A percentile compares a stretch with the other conserved stretches of the same genome.
Conservation (phyloP, 2,888 invertebrate species). For the Drosophila macrospina region DNA sequence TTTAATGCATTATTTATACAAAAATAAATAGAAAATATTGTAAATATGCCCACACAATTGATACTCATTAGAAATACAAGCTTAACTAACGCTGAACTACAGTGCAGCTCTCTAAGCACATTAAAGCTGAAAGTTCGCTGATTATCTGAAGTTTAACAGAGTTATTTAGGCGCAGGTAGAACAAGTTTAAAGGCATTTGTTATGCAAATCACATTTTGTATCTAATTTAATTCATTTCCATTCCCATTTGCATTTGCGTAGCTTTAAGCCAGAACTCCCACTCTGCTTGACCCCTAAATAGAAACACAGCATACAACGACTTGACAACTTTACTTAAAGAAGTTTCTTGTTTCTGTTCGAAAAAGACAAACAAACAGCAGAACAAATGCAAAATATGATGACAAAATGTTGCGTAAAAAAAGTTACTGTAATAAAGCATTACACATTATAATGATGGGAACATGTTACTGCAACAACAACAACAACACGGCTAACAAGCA, state of each 20-base stretch:
- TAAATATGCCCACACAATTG: too few species aligned
- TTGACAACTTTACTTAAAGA: constrained; percentile 56
- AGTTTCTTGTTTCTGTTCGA: constrained; percentile 35
- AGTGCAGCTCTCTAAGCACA: not conserved
- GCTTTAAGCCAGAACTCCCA: constrained; percentile 17
- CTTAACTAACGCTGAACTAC: not conserved
- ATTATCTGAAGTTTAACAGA: not conserved
- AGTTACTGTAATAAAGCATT: constrained; percentile 62
- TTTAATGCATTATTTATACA: not conserved
- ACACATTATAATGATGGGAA: constrained; percentile 70
- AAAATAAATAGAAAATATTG: too few species aligned
- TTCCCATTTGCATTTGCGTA: constrained; percentile 44
- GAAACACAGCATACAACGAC: constrained; percentile 28
- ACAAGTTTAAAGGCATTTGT: constrained; percentile 18
- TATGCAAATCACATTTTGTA: constrained; percentile 47
- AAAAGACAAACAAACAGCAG: constrained; percentile 6
- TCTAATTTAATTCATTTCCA: constrained; percentile 48
- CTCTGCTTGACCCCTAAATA: constrained; percentile 39
- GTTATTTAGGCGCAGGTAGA: not conserved
- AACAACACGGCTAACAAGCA: constrained; percentile 61
- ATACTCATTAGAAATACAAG: too few species aligned
- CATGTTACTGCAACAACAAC: constrained; percentile 55
- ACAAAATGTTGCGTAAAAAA: constrained; percentile 60
- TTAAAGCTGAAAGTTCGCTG: not conserved
- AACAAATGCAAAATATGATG: constrained; percentile 17